Base-by-base conservation (phyloP, 2,797 vertebrate species). In the Scyliorhinus canicula region DNA sequence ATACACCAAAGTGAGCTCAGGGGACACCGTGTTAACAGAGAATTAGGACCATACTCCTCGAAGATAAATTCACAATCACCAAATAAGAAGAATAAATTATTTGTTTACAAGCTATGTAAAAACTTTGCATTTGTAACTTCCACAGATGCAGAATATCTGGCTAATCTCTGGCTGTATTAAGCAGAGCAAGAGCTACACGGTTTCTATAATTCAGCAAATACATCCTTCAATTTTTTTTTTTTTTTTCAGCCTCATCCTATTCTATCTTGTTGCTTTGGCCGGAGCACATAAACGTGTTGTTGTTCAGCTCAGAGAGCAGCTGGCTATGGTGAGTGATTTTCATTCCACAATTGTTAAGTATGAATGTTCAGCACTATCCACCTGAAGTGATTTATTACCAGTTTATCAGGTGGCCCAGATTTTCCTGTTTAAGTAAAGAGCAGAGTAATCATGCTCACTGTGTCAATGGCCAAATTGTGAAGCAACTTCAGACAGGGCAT, bases 181-280 rank as follows among this genome's bases (percentile, higher is more conserved):
- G n/a, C n/a, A n/a, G n/a, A n/a, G n/a, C n/a, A n/a, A n/a, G 24
- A 12, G 12, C 44, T 63, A 28, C 65, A 26, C 21, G 16, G 19
- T 60, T 60, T 40, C 71, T 77, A 40, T 40, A 21, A 6, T n/a
- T 47, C 11, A 50, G 63, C 35, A n/a, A 77, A 77, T 77, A 40
- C 14, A 31, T 93, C 28, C 52, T 74, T 74, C 4, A 71, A 47
- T 35, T 71, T 69, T 52, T 52, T 4, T 69, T 52, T 52, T 4
- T 74, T 69, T 67, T 74, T 74, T 90, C 86, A 99, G 99, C 96
- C 97, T 99, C 82, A 0, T 98, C 93, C 98, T 99, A 98, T 98
- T 99, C 96, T 99, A 99, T 96, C 97, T 98, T 95, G 98, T 99
- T 1, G 99, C 99, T 3, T 96, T 99, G 93, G 98, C 98, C 12